Conservation (phyloP, 2,113 vertebrate species). For the Calidris pygmaea region DNA sequence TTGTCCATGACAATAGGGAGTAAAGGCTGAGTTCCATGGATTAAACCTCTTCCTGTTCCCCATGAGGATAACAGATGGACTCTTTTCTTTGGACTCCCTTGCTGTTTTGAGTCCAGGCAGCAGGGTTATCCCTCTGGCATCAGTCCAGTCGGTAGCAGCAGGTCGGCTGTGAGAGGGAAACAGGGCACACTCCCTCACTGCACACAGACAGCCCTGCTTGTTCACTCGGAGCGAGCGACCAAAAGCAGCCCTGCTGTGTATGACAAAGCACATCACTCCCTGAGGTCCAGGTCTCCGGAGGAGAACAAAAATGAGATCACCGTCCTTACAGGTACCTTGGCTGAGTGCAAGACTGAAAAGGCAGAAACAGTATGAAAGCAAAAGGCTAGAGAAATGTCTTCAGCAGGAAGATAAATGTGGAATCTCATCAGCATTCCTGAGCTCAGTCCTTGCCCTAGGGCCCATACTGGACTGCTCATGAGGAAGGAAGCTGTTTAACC, state of each 20-base stretch:
- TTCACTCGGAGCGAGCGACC: neutral
- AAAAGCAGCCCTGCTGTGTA: neutral
- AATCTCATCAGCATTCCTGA: neutral
- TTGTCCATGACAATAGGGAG: neutral
- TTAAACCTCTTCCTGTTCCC: neutral
- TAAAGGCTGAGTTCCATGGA: neutral
- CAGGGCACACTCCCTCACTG: neutral
- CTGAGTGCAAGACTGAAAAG: neutral
- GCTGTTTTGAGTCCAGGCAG: neutral
- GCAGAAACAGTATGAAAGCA: neutral
- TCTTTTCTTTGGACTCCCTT: neutral
- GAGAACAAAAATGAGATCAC: neutral
- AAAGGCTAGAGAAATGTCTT: neutral
- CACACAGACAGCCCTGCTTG: fast-evolving
- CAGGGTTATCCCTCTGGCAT: neutral
- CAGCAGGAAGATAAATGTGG: neutral
- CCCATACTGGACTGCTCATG: neutral
- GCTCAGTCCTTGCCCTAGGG: neutral
- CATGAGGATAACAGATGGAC: neutral
- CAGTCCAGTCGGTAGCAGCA: neutral
- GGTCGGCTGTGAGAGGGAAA: neutral
- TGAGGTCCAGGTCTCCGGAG: neutral
- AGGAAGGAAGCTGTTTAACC: neutral
- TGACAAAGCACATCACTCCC: neutral
- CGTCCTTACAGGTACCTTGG: neutral